These are phyloP conservation scores for Cryptus armator DNA, from an alignment of 2,888 invertebrate genomes.

Conservation along the genomic window DNA sequence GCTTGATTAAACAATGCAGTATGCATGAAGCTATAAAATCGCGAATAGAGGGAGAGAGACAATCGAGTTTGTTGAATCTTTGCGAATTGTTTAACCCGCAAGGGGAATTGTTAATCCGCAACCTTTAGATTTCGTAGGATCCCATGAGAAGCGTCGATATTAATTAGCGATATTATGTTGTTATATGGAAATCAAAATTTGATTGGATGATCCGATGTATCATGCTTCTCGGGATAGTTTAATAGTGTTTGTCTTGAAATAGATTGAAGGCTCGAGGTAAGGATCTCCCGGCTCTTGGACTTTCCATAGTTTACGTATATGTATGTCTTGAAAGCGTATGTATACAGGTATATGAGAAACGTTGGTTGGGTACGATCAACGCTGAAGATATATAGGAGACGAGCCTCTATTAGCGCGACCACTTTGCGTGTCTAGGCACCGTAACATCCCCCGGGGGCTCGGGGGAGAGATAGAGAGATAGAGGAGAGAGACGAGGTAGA, in stretches of 20 bases:
- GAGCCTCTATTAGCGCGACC: conserved; percentile 68
- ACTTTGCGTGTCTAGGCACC: conserved; percentile 72
- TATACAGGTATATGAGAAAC: conserved; percentile 41
- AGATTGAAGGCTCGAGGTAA: conserved; percentile 58
- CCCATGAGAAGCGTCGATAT: neutral
- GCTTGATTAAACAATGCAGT: conserved; percentile 40
- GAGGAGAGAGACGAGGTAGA: conserved; percentile 32
- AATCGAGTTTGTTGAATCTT: neutral
- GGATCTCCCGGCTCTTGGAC: conserved; percentile 35
- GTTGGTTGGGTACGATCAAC: conserved; percentile 32
- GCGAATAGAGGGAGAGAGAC: neutral
- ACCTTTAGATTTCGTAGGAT: neutral
- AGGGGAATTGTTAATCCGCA: neutral
- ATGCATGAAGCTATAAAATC: neutral
- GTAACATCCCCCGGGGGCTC: conserved; percentile 69
- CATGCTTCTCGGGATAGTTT: conserved; percentile 51
- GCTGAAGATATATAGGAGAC: conserved; percentile 37
- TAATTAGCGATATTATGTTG: conserved; percentile 42
- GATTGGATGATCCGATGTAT: conserved; percentile 58
- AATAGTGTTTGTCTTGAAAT: conserved; percentile 63
- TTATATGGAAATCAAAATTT: conserved; percentile 46
- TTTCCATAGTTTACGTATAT: conserved; percentile 33
- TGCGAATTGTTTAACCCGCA: neutral
- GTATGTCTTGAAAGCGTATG: conserved; percentile 6
- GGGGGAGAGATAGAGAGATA: neutral